Evolutionary conservation across 2,113 vertebrate species (phyloP), one percentile per base, ranked within the genome.

Genomic region (Oryzias melastigma): DNA sequence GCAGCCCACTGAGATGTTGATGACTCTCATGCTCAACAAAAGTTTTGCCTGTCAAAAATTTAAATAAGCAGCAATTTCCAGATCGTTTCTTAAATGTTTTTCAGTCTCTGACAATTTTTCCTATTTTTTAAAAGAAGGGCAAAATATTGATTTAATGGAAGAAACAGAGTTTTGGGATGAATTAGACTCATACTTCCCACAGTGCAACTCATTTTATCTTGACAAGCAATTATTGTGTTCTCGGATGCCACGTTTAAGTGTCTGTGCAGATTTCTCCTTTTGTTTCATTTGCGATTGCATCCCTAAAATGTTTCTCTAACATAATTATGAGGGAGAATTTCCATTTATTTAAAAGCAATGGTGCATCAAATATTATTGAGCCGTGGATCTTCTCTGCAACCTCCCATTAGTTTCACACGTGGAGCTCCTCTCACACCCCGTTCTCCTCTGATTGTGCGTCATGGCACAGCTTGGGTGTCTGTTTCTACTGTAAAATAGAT

Each of bases 301-400:
- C 46, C 17, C 16, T 7, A 5, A 14, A 42, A 40, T 40, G 43
- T 41, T 17, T 42, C 12, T 42, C 41, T 42, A 55, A 55, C 12
- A 19, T 17, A 14, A 47, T 71, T 8, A 52, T 0, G 13, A 24
- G 14, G 52, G 20, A 47, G 12, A 41, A 42, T 43, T 46, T 17
- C 46, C 5, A 16, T 62, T 64, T 0, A 65, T 83, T 77, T 62
- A 18, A 73, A 73, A 75, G 60, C 46, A 56, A 45, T 42, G 57
- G 68, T 73, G 61, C 29, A 56, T 59, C 47, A 62, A 75, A 67
- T 73, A 80, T 71, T 13, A 65, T 66, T 58, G 17, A 71, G 22
- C 66, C 22, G 22, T 16, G n/a, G 25, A 58, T 57, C 41, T 25
- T 19, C 53, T 52, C 43, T 15, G 19, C 29, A 52, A 13, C 14